A percentile compares a stretch with the other conserved stretches of the same genome.
phyloP scores from a whole-genome alignment of 2,888 invertebrate genomes.

The Dolomedes plantarius region DNA sequence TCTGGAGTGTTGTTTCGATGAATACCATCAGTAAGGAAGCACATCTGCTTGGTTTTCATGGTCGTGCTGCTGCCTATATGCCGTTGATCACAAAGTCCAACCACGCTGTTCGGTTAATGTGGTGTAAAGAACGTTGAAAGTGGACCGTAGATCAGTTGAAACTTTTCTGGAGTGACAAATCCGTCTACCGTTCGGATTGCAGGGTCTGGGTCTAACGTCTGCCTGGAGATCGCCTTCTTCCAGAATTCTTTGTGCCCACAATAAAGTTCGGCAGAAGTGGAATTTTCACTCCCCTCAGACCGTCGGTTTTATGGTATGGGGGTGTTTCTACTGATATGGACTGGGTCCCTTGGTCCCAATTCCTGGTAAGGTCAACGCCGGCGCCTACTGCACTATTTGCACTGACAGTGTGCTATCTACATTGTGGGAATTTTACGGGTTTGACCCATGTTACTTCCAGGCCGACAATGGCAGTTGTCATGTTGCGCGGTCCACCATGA shows the following conservation, averaged over 20 bases:
- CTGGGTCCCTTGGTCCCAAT: neutral
- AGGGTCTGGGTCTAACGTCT: neutral
- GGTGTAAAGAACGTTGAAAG: constrained; percentile 11
- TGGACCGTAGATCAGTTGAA: constrained; percentile 11
- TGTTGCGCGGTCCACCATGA: neutral
- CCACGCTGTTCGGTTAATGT: constrained; percentile 16
- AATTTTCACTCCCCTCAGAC: no score
- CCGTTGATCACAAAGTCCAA: constrained; percentile 34
- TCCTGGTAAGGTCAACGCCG: neutral
- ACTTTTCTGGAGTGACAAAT: constrained; percentile 11
- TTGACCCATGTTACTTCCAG: neutral
- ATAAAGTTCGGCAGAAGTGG: neutral
- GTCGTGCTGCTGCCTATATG: constrained; percentile 22
- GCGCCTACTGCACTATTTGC: neutral
- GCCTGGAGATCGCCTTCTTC: neutral
- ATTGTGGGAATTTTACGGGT: neutral
- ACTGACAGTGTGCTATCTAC: neutral
- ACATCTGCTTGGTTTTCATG: constrained; percentile 17
- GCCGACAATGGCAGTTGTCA: neutral
- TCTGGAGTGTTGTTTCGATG: neutral
- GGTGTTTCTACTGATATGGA: constrained; percentile 7
- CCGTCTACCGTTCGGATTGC: neutral
- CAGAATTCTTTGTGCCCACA: neutral
- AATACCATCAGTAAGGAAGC: neutral
- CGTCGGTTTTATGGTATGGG: neutral